These are phyloP conservation scores for Diplosoma virens DNA, from an alignment of 23 tunicate species.

Conservation along the genomic window DNA sequence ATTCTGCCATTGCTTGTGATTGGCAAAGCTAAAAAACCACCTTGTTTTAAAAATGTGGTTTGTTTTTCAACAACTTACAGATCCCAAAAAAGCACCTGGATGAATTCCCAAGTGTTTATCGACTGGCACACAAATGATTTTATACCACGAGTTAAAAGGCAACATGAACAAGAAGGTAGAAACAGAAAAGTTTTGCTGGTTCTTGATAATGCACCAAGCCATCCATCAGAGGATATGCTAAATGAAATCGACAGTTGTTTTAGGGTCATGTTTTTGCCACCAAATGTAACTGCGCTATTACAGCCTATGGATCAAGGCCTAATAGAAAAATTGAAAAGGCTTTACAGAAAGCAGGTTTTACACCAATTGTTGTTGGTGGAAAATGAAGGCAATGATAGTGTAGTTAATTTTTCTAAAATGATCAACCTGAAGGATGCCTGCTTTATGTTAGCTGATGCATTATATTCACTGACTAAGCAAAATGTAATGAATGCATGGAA, in stretches of 20 bases:
- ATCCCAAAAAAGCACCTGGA: constrained; percentile 30
- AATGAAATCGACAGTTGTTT: constrained; percentile 26
- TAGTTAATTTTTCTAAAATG: constrained; percentile 27
- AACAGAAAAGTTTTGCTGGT: constrained; percentile 25
- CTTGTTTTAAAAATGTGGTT: constrained; percentile 25
- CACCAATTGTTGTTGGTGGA: constrained; percentile 25
- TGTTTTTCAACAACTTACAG: constrained; percentile 22
- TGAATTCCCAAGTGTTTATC: constrained; percentile 33
- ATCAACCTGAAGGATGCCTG: constrained; percentile 30
- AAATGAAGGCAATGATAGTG: constrained; percentile 16
- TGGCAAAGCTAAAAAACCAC: constrained; percentile 27
- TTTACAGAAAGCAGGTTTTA: constrained; percentile 27
- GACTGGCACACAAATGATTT: constrained; percentile 29
- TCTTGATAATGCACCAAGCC: constrained; percentile 32
- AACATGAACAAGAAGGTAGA: constrained; percentile 31
- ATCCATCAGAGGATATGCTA: constrained; percentile 27
- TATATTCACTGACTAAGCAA: constrained; percentile 29
- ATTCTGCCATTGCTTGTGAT: constrained; percentile 33
- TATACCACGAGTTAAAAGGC: constrained; percentile 23
- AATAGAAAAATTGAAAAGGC: constrained; percentile 23
- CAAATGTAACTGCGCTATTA: constrained; percentile 35
- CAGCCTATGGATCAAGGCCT: constrained; percentile 32
- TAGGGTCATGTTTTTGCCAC: constrained; percentile 35
- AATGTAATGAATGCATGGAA: constrained; percentile 29
- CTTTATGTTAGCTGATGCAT: constrained; percentile 29